Percentiles rank a stretch among this genome's conserved stretches.
phyloP scores from a whole-genome alignment of 2,113 vertebrate genomes.

The Megaceryle torquata region DNA sequence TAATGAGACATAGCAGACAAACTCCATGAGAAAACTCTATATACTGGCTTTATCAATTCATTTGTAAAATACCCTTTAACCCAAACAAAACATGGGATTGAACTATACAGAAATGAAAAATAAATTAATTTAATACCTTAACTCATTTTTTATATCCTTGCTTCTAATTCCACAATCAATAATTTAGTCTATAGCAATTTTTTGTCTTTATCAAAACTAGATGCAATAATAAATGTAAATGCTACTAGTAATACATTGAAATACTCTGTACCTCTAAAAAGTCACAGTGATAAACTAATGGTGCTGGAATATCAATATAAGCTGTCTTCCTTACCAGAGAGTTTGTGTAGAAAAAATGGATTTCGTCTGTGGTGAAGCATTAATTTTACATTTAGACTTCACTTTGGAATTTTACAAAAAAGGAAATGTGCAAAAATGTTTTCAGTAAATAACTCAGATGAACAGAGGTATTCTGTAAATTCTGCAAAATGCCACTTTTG shows the following conservation, averaged over 20 bases:
- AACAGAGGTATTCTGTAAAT: not conserved
- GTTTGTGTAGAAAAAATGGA: not conserved
- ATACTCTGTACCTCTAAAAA: constrained; percentile 29
- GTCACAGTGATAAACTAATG: constrained; percentile 58
- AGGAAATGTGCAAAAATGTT: not conserved
- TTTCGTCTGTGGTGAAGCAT: constrained; percentile 5
- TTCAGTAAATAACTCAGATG: not conserved
- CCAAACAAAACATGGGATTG: constrained; percentile 28
- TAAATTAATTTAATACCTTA: constrained; percentile 63
- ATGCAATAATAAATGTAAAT: constrained; percentile 67
- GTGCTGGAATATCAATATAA: constrained; percentile 34
- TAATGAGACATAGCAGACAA: constrained; percentile 48
- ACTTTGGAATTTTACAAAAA: not conserved
- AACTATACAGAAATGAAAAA: constrained; percentile 41
- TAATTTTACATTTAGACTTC: not conserved
- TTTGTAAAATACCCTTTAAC: constrained; percentile 64
- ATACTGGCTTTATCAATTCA: constrained; percentile 65
- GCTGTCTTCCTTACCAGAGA: not conserved
- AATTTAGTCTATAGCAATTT: constrained; percentile 48
- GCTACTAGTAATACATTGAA: constrained; percentile 35
- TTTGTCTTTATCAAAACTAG: constrained; percentile 63
- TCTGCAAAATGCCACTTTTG: not conserved
- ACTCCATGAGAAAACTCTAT: constrained; percentile 48
- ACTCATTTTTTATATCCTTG: constrained; percentile 54
- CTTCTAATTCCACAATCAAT: constrained; percentile 60